Percentiles rank a stretch among this genome's conserved stretches.
Conservation (phyloP, 1,140 invertebrate genomes). For the Zaprionus ornatus region DNA sequence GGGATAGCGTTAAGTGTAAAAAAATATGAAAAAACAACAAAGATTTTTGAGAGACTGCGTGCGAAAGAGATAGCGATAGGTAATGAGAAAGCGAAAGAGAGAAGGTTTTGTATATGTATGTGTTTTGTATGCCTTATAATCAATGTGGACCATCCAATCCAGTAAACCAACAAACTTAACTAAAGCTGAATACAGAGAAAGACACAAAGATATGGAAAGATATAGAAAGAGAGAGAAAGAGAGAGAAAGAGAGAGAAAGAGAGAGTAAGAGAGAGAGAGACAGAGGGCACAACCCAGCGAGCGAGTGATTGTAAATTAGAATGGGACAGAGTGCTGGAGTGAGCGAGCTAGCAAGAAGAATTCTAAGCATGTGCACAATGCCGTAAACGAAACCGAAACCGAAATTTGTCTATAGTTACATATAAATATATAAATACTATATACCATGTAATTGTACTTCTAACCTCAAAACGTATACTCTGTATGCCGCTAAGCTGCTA, state of each 20-base stretch:
- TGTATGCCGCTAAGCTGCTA: conserved; percentile 17
- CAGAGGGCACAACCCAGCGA: background rate
- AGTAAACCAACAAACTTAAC: conserved; percentile 13
- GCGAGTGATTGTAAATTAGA: background rate
- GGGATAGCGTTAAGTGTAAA: conserved; percentile 24
- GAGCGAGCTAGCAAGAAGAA: conserved; percentile 3
- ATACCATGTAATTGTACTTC: conserved; percentile 13
- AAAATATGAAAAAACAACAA: conserved; percentile 1
- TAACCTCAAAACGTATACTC: conserved; percentile 25
- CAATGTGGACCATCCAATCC: conserved; percentile 67
- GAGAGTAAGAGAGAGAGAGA: conserved; percentile 4
- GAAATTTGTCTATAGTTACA: conserved; percentile 21
- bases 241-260: background rate
- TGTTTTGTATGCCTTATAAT: conserved; percentile 74
- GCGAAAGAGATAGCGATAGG: conserved; percentile 8
- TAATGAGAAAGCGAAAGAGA: conserved; percentile 6
- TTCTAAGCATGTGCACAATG: background rate
- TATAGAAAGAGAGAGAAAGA: conserved; percentile 10
- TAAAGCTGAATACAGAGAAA: conserved; percentile 11
- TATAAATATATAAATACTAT: conserved; percentile 25
- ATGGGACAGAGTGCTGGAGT: too few relatives aligned
- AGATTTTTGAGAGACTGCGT: conserved; percentile 2
- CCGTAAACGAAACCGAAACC: conserved; percentile 6
- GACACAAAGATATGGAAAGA: background rate
- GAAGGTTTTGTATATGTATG: conserved; percentile 38